A percentile compares a stretch with the other conserved stretches of the same genome.
Evolutionary conservation across 2,113 vertebrate genomes (phyloP).

Genomic region (Patagioenas fasciata): DNA sequence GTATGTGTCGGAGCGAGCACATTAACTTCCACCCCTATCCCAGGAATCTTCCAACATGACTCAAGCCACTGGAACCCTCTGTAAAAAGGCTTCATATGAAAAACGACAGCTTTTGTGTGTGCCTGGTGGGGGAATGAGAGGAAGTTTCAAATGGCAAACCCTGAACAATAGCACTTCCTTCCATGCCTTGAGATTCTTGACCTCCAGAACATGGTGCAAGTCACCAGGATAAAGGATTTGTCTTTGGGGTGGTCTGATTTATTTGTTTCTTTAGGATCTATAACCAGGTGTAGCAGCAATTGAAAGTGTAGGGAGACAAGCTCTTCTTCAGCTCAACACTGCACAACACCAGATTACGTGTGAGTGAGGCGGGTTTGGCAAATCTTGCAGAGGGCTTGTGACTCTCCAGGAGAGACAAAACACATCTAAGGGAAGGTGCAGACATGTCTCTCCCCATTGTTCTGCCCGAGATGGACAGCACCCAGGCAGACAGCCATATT

Average conservation of each 20-base stretch:
- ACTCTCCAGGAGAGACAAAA: not conserved
- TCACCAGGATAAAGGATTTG: not conserved
- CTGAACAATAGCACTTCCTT: not conserved
- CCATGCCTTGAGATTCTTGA: not conserved
- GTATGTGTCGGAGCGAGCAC: not conserved
- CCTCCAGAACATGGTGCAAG: rapidly evolving
- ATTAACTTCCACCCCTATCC: not conserved
- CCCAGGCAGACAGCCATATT: not conserved
- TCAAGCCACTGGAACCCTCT: not conserved
- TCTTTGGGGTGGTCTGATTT: not conserved
- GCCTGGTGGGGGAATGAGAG: not conserved
- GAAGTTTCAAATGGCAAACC: not conserved
- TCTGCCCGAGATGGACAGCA: not conserved
- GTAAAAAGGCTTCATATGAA: not conserved
- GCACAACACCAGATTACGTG: not conserved
- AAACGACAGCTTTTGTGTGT: not conserved
- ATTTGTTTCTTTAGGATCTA: not conserved
- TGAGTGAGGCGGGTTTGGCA: not conserved
- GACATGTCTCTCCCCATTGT: rapidly evolving
- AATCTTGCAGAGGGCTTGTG: not conserved
- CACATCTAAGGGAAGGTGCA: rapidly evolving
- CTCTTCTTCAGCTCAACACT: not conserved
- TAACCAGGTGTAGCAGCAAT: not conserved
- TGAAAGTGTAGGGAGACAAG: not conserved
- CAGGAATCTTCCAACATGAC: not conserved